Evolutionary conservation across 2,113 vertebrate genomes (phyloP).

Genomic region (Zeus faber): DNA sequence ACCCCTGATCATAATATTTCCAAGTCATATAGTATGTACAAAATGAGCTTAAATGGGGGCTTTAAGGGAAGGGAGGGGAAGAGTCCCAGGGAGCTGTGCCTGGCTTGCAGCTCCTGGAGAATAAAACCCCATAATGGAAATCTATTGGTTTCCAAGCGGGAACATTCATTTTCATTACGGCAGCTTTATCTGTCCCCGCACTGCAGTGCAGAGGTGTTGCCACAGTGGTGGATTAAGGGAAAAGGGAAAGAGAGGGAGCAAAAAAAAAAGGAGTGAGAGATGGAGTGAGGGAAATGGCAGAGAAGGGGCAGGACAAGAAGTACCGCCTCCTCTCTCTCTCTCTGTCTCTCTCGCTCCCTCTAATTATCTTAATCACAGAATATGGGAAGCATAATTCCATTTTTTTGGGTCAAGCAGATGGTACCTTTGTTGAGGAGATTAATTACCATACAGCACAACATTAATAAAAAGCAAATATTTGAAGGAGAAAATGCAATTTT

Average conservation of each 20-base stretch:
- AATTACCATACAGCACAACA: conserved; percentile 64
- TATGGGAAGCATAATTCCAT: conserved; percentile 56
- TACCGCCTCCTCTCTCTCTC: no score
- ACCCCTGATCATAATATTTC: no score
- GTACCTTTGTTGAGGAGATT: conserved; percentile 73
- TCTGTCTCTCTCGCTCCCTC: no score
- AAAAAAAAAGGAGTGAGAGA: conserved; percentile 12
- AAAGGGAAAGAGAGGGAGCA: conserved; percentile 1
- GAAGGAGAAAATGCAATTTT: conserved; percentile 66
- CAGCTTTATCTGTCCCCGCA: conserved; percentile 43
- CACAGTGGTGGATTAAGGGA: conserved; percentile 26
- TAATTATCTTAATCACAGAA: neutral
- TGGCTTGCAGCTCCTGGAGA: conserved; percentile 34
- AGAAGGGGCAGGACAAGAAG: conserved; percentile 10
- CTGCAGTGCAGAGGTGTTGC: conserved; percentile 17
- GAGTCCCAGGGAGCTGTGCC: no score
- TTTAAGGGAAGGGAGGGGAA: no score
- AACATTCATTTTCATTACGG: conserved; percentile 60
- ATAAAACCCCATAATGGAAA: conserved; percentile 51
- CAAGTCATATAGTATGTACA: no score
- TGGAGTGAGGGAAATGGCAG: conserved; percentile 3
- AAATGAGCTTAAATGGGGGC: no score
- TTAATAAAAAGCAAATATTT: conserved; percentile 78
- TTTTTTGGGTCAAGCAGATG: conserved; percentile 76
- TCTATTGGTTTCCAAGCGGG: conserved; percentile 41